Conservation (phyloP, 2,797 vertebrate species). For the Platyrinchus mystaceus region DNA sequence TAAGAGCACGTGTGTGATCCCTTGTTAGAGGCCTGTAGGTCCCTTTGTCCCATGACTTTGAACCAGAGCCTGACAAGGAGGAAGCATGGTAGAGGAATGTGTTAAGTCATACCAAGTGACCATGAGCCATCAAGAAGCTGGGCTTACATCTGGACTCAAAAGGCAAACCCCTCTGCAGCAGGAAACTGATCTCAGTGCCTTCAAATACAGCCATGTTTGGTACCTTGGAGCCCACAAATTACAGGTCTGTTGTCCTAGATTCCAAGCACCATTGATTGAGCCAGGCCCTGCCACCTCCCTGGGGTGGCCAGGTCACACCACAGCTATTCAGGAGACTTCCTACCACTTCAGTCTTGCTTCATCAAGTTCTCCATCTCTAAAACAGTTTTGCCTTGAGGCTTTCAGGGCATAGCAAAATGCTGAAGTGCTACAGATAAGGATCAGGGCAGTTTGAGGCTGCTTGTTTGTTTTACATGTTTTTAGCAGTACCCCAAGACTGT, state of each 20-base stretch:
- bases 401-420: neutral
- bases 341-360: neutral
- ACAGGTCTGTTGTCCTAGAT: neutral
- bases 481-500: neutral
- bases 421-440: neutral
- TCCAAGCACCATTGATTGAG: neutral
- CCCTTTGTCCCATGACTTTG: neutral
- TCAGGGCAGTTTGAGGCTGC: neutral
- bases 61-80: neutral
- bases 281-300: neutral
- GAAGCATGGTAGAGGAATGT: neutral
- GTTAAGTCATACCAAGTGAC: neutral
- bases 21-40: neutral
- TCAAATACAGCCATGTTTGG: accelerated
- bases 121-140: neutral
- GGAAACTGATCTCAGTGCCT: neutral
- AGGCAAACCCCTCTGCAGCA: neutral
- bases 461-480: neutral
- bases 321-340: neutral
- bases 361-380: neutral
- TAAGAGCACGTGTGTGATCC: neutral
- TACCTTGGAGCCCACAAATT: neutral
- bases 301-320: neutral
- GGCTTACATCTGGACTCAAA: neutral
- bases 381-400: neutral